Conservation (phyloP, 2,888 invertebrate genomes). For the Blastobasis adustella region DNA sequence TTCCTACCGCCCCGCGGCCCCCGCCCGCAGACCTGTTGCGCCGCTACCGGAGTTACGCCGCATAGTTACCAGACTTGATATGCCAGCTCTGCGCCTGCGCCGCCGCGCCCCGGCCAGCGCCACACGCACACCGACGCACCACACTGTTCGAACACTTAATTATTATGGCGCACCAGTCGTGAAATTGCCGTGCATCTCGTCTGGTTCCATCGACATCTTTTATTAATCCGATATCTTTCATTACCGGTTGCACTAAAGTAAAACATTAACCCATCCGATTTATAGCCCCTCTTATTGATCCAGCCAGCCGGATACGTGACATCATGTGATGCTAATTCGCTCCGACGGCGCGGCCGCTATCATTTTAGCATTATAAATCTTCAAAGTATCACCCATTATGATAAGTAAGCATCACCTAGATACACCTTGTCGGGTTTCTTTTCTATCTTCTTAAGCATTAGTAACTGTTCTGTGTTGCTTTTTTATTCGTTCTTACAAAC, state of each 20-base stretch:
- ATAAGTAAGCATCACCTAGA: too few relatives aligned
- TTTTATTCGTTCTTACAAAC: too few relatives aligned
- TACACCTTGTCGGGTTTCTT: too few relatives aligned
- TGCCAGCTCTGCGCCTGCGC: conserved; percentile 49
- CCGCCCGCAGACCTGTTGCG: conserved; percentile 71
- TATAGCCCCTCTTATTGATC: conserved; percentile 41
- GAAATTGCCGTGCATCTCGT: conserved; percentile 62
- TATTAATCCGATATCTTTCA: conserved; percentile 62
- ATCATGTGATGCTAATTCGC: conserved; percentile 62
- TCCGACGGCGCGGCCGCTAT: conserved; percentile 37
- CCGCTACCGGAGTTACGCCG: conserved; percentile 75
- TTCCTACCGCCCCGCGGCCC: conserved; percentile 65
- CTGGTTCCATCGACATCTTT: conserved; percentile 59
- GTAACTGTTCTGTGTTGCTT: too few relatives aligned
- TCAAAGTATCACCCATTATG: conserved; percentile 16
- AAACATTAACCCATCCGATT: conserved; percentile 56
- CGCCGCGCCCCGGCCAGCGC: conserved; percentile 27
- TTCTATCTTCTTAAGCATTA: too few relatives aligned
- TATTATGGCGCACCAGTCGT: conserved; percentile 61
- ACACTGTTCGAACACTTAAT: conserved; percentile 54
- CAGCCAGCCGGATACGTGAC: conserved; percentile 62
- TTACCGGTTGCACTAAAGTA: conserved; percentile 57
- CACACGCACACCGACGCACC: conserved; percentile 51
- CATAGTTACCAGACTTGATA: conserved; percentile 73
- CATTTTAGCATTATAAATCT: conserved; percentile 50